Evolutionary conservation across 2,113 vertebrate species (phyloP).

Genomic region (Callipepla squamata): DNA sequence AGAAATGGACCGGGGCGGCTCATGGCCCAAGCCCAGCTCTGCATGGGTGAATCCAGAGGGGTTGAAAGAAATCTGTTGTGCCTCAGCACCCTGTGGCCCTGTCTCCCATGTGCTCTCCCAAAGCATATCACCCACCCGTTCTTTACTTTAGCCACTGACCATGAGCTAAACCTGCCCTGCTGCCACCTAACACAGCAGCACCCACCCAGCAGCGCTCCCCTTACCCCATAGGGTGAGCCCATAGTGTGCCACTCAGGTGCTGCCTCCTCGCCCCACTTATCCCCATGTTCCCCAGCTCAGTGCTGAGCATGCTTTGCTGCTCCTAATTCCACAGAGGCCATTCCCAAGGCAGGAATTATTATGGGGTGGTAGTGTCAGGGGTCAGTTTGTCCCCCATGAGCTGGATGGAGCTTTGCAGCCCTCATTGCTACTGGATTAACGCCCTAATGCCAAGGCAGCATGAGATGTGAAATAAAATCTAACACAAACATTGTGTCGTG

Average conservation of each 20-base stretch:
- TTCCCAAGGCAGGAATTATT: not conserved
- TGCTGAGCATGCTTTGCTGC: not conserved
- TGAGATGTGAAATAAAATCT: slow-evolving; percentile 12
- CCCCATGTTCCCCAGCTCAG: not conserved
- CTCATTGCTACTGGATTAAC: not conserved
- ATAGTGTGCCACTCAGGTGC: fast-evolving
- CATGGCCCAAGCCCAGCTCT: fast-evolving
- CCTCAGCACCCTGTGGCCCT: fast-evolving
- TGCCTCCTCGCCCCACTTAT: not conserved
- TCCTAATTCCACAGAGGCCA: fast-evolving
- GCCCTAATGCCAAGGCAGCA: not conserved
- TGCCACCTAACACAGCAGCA: not conserved
- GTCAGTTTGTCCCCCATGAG: not conserved
- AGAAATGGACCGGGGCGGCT: not conserved
- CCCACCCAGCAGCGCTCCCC: not conserved
- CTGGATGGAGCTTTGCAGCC: not conserved
- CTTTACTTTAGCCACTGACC: not conserved
- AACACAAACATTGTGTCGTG: not conserved
- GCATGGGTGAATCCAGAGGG: fast-evolving
- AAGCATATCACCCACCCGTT: not conserved
- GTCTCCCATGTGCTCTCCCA: not conserved
- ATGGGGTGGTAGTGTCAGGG: not conserved
- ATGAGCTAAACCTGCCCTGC: not conserved
- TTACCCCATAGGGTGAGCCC: fast-evolving
- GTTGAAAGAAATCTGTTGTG: not conserved